Evolutionary conservation across 2,888 invertebrate genomes (phyloP).

Genomic region (Ophion ventricosus): DNA sequence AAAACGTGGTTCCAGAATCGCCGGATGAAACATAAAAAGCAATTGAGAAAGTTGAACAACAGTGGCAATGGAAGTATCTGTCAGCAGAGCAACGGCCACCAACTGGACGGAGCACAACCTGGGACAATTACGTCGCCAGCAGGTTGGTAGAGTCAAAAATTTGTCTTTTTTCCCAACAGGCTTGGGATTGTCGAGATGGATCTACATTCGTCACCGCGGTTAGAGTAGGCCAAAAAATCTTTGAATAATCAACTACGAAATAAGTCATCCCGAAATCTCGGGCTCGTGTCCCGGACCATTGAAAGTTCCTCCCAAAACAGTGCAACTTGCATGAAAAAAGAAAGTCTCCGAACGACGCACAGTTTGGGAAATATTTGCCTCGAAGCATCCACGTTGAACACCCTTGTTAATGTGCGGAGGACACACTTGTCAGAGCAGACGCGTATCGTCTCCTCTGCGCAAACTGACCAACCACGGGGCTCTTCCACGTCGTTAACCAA

Average conservation of each 20-base stretch:
- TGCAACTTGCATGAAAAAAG: no score
- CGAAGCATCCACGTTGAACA: constrained; percentile 16
- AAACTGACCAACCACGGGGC: constrained; percentile 69
- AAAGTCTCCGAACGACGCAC: no score
- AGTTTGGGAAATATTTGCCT: background rate
- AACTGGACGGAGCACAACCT: constrained; percentile 74
- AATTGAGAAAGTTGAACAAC: constrained; percentile 89
- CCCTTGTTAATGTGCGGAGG: constrained; percentile 32
- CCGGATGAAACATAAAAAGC: constrained; percentile 98
- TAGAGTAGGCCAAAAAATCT: no score
- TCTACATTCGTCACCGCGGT: no score
- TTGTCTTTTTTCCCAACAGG: background rate
- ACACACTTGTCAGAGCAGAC: constrained; percentile 19
- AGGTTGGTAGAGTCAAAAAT: constrained; percentile 70
- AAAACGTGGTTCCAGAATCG: constrained; percentile 99
- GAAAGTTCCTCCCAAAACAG: no score
- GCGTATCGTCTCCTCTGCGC: constrained; percentile 52
- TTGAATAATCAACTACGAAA: no score
- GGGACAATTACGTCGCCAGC: constrained; percentile 78
- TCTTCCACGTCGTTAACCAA: constrained; percentile 73
- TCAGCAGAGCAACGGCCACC: constrained; percentile 72
- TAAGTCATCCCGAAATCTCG: no score
- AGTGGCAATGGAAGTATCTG: constrained; percentile 69
- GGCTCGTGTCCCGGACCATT: no score
- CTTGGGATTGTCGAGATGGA: no score